A percentile compares a stretch with the other conserved stretches of the same genome.
phyloP scores from a whole-genome alignment of 2,113 vertebrate species.

The Stigmatopora argus region DNA sequence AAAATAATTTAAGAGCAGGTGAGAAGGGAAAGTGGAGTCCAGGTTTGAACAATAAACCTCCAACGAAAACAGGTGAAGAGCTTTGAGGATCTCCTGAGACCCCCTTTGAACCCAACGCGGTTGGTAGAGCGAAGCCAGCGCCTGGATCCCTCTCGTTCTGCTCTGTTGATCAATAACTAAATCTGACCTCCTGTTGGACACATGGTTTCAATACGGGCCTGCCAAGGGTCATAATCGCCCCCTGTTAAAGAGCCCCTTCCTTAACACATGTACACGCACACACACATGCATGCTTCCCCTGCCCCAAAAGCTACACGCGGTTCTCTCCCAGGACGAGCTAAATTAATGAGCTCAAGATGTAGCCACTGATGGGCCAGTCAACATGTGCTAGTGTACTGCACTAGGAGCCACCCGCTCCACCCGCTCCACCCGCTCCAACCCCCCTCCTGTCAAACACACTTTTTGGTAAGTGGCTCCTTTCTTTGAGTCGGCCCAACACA shows the following conservation, averaged over 20 bases:
- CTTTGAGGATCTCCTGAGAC: slow-evolving; percentile 21
- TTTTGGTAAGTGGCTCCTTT: slow-evolving; percentile 62
- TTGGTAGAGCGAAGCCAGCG: slow-evolving; percentile 24
- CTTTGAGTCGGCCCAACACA: slow-evolving; percentile 54
- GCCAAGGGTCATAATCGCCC: slow-evolving; percentile 92
- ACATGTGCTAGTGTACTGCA: slow-evolving; percentile 63
- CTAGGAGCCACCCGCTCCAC: slow-evolving; percentile 4
- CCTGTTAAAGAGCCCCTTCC: slow-evolving; percentile 73
- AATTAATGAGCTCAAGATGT: slow-evolving; percentile 98
- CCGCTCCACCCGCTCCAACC: slow-evolving; percentile 6
- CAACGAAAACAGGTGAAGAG: slow-evolving; percentile 11
- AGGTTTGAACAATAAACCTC: slow-evolving; percentile 26
- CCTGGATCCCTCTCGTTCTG: slow-evolving; percentile 73
- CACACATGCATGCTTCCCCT: slow-evolving; percentile 53
- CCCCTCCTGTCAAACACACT: slow-evolving; percentile 70
- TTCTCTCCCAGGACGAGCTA: slow-evolving; percentile 84
- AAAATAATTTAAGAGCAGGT: slow-evolving; percentile 23
- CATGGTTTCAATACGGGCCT: slow-evolving; percentile 94
- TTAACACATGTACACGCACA: slow-evolving; percentile 30
- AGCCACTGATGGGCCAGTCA: slow-evolving; percentile 66
- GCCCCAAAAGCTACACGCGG: slow-evolving; percentile 79
- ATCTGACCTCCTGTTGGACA: slow-evolving; percentile 93
- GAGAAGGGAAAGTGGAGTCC: slow-evolving; percentile 53
- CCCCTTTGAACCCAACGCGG: slow-evolving; percentile 24
- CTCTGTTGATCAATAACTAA: slow-evolving; percentile 87